Percentiles rank a stretch among this genome's conserved stretches.
These are phyloP conservation scores for Athene noctua DNA, from an alignment of 2,113 vertebrate genomes.

Conservation along the genomic window DNA sequence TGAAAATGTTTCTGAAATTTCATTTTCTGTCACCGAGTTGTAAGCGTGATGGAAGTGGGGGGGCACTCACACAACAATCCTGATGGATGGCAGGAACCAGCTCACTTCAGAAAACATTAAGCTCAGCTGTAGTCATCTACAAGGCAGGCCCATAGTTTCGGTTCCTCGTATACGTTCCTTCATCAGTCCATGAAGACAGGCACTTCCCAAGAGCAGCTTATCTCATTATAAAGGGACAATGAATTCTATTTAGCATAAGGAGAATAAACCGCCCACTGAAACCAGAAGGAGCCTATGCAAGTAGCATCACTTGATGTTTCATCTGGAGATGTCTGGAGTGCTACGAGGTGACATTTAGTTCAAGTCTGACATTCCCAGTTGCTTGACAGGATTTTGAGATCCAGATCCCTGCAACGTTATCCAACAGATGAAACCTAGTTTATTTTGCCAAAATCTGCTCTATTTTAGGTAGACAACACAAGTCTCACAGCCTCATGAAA, in stretches of 20 bases:
- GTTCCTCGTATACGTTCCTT: neutral
- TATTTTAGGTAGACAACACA: neutral
- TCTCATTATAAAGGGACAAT: neutral
- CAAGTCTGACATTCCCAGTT: neutral
- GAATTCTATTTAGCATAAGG: neutral
- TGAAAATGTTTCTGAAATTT: neutral
- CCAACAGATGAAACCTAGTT: neutral
- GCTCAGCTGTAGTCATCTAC: neutral
- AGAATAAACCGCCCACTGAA: neutral
- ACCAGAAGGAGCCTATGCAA: neutral
- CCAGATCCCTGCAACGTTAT: neutral
- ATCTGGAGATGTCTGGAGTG: neutral
- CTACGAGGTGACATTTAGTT: neutral
- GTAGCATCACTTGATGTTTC: neutral
- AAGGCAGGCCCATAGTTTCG: neutral
- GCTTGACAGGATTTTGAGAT: neutral
- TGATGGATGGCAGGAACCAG: neutral
- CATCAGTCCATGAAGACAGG: neutral
- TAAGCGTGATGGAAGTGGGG: neutral
- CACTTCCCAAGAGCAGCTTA: neutral
- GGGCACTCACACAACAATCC: neutral
- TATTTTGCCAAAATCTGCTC: neutral
- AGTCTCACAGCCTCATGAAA: neutral
- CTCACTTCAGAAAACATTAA: neutral
- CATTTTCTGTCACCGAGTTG: neutral